Conservation (phyloP, 2,888 invertebrate genomes). For the Auanema sp. region DNA sequence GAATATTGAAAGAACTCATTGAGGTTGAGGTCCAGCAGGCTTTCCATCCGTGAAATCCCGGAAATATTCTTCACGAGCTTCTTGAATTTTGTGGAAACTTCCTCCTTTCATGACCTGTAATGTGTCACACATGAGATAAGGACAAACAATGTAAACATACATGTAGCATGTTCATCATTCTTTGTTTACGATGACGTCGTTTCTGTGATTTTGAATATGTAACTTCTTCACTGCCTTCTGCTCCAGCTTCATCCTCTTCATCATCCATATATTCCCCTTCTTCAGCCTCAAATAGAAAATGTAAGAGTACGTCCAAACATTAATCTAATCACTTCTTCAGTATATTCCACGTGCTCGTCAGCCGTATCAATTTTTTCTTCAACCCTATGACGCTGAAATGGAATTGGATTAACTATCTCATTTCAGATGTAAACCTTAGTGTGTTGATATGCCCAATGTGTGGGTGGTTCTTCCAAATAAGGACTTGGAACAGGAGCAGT, state of each 20-base stretch:
- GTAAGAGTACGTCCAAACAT: conserved; percentile 12
- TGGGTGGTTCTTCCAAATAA: no score
- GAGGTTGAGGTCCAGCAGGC: no score
- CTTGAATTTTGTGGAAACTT: conserved; percentile 59
- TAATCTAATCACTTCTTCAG: conserved; percentile 20
- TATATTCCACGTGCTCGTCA: conserved; percentile 18
- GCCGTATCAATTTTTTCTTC: conserved; percentile 10
- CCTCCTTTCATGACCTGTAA: conserved; percentile 55
- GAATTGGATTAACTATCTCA: conserved; percentile 1
- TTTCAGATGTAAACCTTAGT: not conserved
- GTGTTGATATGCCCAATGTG: not conserved
- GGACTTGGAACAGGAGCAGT: no score
- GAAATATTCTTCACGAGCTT: conserved; percentile 45
- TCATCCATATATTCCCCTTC: conserved; percentile 2
- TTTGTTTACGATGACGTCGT: conserved; percentile 47
- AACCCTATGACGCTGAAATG: conserved; percentile 4
- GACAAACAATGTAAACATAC: conserved; percentile 12
- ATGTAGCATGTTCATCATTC: conserved; percentile 45
- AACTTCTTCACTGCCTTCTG: conserved; percentile 35
- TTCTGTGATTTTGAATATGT: conserved; percentile 29
- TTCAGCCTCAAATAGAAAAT: conserved; percentile 5
- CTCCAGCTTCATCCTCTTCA: conserved; percentile 30
- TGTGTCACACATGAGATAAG: not conserved
- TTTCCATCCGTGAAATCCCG: conserved; percentile 1
- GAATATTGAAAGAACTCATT: no score